Base-by-base conservation (phyloP, 2,113 vertebrate species). In the Anoura caudifer region DNA sequence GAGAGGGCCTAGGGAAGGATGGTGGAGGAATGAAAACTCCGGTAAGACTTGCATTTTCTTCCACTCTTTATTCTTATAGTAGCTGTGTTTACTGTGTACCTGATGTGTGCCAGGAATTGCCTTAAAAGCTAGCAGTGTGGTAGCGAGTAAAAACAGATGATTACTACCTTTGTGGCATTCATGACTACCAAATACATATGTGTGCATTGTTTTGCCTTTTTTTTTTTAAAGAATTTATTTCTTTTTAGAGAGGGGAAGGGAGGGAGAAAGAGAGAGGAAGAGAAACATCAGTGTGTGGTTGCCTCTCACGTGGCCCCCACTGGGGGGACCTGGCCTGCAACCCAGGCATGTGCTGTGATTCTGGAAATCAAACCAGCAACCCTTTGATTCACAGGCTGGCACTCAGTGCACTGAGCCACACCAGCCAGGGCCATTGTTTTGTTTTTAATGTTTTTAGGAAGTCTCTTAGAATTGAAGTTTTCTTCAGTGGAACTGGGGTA, bases 1-100 rank as follows among this genome's bases (percentile, higher is more conserved):
- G 99, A 84, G 99, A 99, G 89, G 99, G 99, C 8, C 98, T 99
- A 41, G 99, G 99, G 33, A 99, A 99, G 98, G 99, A 99, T 56
- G 99, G 99, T 65, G 97, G 98, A 28, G 99, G 99, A 75, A 99
- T 99, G 98, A 99, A 99, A 89, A 98, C 98, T 94, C 99, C 99
- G 90, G 99, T 99, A 98, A 97, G 99, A 98, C 3, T 75, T 65
- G 22, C 28, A 1, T 1, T 73, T 96, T 89, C 83, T 90, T 16
- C 63, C 5, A 43, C 80, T 90, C 15, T 56, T 28, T 36, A 38
- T 83, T 87, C 33, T 50, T 69, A 26, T 1, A 82, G 19, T 5
- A 17, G 38, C 12, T 47, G 14, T 5, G 7, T 7, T 26, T 38
- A 17, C 26, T 31, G 10, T 20, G 7, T 33, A 59, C 13, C 65